Conservation (phyloP, 2,113 vertebrate species). For the Deroptyus accipitrinus region DNA sequence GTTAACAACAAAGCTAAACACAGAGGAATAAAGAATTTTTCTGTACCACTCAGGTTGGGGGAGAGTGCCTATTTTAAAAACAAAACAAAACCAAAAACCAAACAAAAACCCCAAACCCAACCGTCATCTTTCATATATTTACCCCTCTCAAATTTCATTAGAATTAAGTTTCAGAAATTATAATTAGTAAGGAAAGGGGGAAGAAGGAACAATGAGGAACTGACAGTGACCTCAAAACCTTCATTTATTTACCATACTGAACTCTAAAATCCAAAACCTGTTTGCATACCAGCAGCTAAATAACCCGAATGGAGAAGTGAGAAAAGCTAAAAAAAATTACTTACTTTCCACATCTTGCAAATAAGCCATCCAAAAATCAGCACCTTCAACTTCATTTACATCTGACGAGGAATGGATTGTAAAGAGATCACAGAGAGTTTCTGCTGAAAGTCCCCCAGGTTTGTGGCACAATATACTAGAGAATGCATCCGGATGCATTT, state of each 20-base stretch:
- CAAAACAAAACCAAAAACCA: not conserved
- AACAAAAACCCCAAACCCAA: no score
- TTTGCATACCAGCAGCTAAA: not conserved
- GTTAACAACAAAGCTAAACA: not conserved
- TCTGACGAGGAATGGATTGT: conserved; percentile 69
- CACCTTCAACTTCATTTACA: conserved; percentile 39
- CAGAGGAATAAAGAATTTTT: not conserved
- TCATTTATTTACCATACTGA: not conserved
- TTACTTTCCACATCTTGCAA: conserved; percentile 87
- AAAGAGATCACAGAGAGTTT: conserved; percentile 79
- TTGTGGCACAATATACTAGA: conserved; percentile 79
- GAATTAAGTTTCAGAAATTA: not conserved
- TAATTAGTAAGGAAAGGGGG: not conserved
- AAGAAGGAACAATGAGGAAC: not conserved
- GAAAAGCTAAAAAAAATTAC: not conserved
- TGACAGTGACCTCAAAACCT: not conserved
- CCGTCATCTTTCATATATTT: not conserved
- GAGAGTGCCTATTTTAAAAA: not conserved
- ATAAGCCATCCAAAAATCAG: conserved; percentile 85
- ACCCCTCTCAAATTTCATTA: not conserved
- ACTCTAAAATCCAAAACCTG: not conserved
- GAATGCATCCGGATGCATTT: conserved; percentile 81
- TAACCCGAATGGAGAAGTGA: not conserved
- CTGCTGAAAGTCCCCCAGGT: conserved; percentile 76
- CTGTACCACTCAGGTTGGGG: not conserved